Conservation (phyloP, 2,888 invertebrate species). For the Drosophila picticornis region DNA sequence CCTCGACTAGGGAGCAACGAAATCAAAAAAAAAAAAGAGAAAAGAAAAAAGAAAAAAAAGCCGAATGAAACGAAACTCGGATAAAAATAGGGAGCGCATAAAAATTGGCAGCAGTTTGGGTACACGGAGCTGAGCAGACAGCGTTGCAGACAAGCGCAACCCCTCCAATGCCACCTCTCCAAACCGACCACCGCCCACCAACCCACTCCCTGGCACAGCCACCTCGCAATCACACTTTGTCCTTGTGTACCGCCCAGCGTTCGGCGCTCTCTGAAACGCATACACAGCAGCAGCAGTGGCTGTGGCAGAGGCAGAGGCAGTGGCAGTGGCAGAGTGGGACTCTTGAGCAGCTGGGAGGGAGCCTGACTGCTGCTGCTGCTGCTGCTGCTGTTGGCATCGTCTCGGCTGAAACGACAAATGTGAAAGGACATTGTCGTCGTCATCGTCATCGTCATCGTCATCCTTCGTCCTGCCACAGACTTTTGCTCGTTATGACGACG, state of each 20-base stretch:
- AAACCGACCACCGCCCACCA: rapidly evolving
- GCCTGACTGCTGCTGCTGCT: conserved; percentile 14
- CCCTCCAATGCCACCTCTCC: conserved; percentile 16
- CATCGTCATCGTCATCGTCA: conserved; percentile 36
- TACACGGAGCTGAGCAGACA: conserved; percentile 59
- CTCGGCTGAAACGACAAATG: conserved; percentile 78
- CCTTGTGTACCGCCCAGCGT: conserved; percentile 31
- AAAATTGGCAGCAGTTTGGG: conserved; percentile 79
- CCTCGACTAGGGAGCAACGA: conserved; percentile 43
- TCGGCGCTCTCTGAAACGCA: conserved; percentile 32
- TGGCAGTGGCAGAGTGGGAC: not conserved
- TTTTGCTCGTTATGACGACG: conserved; percentile 67
- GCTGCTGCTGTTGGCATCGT: conserved; percentile 60
- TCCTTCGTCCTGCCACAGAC: conserved; percentile 58
- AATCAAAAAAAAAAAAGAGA: conserved; percentile 24
- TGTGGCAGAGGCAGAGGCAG: not conserved
- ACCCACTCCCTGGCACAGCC: not conserved
- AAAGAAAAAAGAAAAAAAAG: conserved; percentile 17
- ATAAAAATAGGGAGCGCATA: conserved; percentile 79
- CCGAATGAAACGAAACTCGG: conserved; percentile 56
- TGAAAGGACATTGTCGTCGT: conserved; percentile 81
- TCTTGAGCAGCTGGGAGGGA: conserved; percentile 10
- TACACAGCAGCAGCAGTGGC: conserved; percentile 10
- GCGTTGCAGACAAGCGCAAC: conserved; percentile 75
- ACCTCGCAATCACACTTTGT: not conserved